Evolutionary conservation across 1,140 invertebrate species (phyloP).

Genomic region (Drosophila setifemur): DNA sequence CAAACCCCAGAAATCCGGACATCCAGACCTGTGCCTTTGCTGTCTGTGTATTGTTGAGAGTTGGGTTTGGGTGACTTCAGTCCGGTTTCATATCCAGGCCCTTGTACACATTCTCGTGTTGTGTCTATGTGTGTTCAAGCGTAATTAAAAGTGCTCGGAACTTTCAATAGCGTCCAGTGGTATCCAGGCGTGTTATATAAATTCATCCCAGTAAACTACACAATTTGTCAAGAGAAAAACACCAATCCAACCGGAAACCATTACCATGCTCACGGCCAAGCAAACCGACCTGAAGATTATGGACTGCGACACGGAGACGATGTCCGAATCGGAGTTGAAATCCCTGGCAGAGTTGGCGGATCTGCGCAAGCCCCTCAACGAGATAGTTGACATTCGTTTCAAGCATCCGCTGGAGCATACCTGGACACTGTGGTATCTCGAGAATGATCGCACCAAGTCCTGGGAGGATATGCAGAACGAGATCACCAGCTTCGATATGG

Average conservation of each 20-base stretch:
- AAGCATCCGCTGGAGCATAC: constrained; percentile 97
- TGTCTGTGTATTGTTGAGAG: neutral
- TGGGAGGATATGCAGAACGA: constrained; percentile 95
- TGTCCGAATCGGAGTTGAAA: constrained; percentile 31
- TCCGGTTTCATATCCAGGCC: constrained; percentile 14
- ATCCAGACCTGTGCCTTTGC: constrained; percentile 5
- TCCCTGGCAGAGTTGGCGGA: constrained; percentile 9
- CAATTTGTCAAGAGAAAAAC: neutral
- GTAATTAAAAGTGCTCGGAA: constrained; percentile 34
- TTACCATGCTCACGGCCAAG: constrained; percentile 46
- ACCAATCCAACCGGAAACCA: neutral
- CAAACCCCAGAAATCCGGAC: neutral
- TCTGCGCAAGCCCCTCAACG: neutral
- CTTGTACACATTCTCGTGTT: constrained; percentile 33
- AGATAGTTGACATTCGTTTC: constrained; percentile 1
- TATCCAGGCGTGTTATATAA: constrained; percentile 7
- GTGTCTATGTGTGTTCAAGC: constrained; percentile 18
- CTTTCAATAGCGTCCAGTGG: constrained; percentile 21
- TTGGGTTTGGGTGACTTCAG: neutral
- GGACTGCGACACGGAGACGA: constrained; percentile 35
- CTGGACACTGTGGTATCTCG: constrained; percentile 99
- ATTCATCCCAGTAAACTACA: constrained; percentile 1
- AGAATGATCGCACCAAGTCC: constrained; percentile 92
- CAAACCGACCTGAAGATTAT: constrained; percentile 40
- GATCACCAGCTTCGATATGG: constrained; percentile 96